Percentiles rank a stretch among this genome's conserved stretches.
These are phyloP conservation scores for Drosophila ohnishii DNA, from an alignment of 1,140 invertebrate genomes.

Conservation along the genomic window DNA sequence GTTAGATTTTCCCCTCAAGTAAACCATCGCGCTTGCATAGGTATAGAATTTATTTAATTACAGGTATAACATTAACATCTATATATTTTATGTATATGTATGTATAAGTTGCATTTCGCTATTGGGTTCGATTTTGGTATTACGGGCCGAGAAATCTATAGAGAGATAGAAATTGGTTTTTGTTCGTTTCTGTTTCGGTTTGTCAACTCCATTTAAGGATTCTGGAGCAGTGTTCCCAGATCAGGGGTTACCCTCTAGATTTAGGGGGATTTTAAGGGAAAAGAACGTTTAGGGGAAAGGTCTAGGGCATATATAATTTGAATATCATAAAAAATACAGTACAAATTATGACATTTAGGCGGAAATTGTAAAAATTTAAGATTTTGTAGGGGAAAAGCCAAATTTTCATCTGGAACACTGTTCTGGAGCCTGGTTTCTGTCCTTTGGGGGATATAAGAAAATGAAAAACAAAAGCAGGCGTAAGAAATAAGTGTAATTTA, in stretches of 20 bases:
- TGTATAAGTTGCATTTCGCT: conserved; percentile 75
- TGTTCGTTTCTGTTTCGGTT: not conserved
- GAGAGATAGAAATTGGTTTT: conserved; percentile 45
- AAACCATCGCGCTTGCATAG: conserved; percentile 48
- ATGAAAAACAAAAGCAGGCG: conserved; percentile 43
- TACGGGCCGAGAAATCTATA: conserved; percentile 34
- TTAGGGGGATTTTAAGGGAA: too few relatives aligned
- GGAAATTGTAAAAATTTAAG: too few relatives aligned
- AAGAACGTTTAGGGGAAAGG: too few relatives aligned
- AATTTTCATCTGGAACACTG: too few relatives aligned
- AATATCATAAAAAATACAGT: too few relatives aligned
- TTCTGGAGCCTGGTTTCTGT: not conserved
- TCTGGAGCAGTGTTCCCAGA: too few relatives aligned
- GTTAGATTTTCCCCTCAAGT: not conserved
- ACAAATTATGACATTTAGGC: too few relatives aligned
- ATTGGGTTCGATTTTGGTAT: conserved; percentile 47
- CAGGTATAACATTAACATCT: conserved; percentile 80
- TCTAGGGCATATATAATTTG: too few relatives aligned
- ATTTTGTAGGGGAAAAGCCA: too few relatives aligned
- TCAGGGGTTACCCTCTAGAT: too few relatives aligned
- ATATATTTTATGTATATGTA: conserved; percentile 77
- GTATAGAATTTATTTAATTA: conserved; percentile 81
- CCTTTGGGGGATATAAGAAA: conserved; percentile 5
- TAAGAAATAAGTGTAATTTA: conserved; percentile 79
- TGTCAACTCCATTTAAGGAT: conserved; percentile 21